Conservation (phyloP, 2,113 vertebrate species). For the Empidonax traillii region DNA sequence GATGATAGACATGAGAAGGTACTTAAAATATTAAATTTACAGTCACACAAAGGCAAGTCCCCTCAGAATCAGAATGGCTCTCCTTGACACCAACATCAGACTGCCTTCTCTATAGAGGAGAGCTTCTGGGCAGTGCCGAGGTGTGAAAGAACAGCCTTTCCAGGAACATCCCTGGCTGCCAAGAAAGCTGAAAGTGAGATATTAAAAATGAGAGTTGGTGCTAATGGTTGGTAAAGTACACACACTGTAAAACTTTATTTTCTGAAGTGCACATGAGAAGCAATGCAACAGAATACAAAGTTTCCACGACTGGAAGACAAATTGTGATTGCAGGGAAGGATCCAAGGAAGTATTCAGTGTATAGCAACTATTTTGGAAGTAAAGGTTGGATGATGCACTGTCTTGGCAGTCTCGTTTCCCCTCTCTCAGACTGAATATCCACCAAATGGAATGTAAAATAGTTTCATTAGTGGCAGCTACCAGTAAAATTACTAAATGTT, state of each 20-base stretch:
- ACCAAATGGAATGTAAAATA: neutral
- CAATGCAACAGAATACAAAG: neutral
- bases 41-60: neutral
- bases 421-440: neutral
- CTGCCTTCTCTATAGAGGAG: neutral
- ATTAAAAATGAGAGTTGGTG: neutral
- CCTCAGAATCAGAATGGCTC: neutral
- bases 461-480: neutral
- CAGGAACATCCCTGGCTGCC: neutral
- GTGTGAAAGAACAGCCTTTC: neutral
- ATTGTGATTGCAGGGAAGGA: neutral
- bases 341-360: neutral
- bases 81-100: neutral
- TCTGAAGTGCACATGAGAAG: neutral
- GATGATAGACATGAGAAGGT: neutral
- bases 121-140: neutral
- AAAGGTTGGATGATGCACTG: neutral
- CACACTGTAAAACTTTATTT: neutral
- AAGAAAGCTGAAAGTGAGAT: neutral
- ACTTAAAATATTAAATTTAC: neutral
- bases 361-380: neutral
- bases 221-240: neutral
- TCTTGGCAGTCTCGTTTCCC: neutral
- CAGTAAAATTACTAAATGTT: neutral
- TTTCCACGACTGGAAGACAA: neutral